Evolutionary conservation across 2,113 vertebrate genomes (phyloP).

Genomic region (Epinephelus lanceolatus): DNA sequence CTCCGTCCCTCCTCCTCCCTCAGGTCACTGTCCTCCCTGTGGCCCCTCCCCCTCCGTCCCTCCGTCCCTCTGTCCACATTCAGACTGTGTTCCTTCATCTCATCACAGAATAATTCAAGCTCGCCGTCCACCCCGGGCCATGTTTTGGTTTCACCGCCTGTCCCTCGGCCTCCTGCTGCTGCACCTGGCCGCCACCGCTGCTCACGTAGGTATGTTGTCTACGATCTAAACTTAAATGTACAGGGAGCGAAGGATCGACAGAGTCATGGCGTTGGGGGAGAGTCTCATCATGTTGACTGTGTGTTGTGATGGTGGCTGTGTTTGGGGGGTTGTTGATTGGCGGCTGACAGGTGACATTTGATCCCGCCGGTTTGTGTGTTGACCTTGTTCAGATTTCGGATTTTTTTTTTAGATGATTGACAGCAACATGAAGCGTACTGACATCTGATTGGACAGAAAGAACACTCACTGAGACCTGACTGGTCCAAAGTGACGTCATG

Average conservation of each 20-base stretch:
- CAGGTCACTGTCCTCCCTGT: constrained; percentile 69
- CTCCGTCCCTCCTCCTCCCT: constrained; percentile 1
- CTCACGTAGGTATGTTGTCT: constrained; percentile 73
- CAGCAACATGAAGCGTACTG: background rate
- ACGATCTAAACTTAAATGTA: fast-evolving
- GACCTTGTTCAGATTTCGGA: constrained; percentile 6
- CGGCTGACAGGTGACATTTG: constrained; percentile 15
- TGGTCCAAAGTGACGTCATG: background rate
- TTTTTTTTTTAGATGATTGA: background rate
- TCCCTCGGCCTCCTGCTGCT: constrained; percentile 68
- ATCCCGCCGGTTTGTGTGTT: background rate
- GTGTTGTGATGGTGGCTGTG: background rate
- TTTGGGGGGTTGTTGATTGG: background rate
- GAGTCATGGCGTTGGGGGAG: background rate
- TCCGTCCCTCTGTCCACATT: constrained; percentile 26
- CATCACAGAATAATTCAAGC: constrained; percentile 14
- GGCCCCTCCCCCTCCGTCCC: constrained; percentile 14
- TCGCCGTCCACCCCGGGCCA: constrained; percentile 48
- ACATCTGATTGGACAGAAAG: background rate
- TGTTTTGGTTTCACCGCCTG: constrained; percentile 66
- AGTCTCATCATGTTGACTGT: background rate
- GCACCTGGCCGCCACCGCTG: constrained; percentile 43
- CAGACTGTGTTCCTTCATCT: constrained; percentile 39
- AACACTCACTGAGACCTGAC: background rate
- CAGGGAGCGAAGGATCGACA: too few relatives aligned